phyloP scores from a whole-genome alignment of 2,113 vertebrate genomes.

The Passer montanus region DNA sequence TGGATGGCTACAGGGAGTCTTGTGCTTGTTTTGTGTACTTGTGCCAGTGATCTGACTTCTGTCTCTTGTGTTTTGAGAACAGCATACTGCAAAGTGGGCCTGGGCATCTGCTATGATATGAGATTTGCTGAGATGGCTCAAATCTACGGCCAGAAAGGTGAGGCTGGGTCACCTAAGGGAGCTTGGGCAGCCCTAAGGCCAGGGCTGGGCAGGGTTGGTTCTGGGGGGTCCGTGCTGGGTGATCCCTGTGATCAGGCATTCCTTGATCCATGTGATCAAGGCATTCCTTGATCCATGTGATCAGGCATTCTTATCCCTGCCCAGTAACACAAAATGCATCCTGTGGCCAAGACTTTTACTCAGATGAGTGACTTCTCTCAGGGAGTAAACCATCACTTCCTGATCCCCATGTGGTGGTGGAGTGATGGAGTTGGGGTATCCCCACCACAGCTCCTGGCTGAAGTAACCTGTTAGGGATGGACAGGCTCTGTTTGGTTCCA shows the following conservation, averaged over 20 bases:
- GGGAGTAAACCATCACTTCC: neutral
- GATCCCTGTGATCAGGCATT: neutral
- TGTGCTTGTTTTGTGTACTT: neutral
- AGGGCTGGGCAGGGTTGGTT: neutral
- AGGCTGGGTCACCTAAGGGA: neutral
- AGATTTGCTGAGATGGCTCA: conserved; percentile 96
- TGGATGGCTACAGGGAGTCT: neutral
- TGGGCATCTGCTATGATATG: conserved; percentile 97
- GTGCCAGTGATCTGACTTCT: neutral
- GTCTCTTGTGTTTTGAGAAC: conserved; percentile 65
- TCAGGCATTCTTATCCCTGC: rapidly evolving
- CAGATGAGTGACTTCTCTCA: neutral
- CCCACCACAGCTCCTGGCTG: neutral
- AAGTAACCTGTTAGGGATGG: rapidly evolving
- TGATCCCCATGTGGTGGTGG: neutral
- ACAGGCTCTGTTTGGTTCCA: neutral
- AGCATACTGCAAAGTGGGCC: conserved; percentile 95
- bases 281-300: neutral
- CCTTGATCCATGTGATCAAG: neutral
- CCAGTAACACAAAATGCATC: neutral
- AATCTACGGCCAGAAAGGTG: conserved; percentile 90
- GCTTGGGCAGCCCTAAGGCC: neutral
- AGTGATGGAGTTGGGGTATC: neutral
- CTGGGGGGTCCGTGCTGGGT: rapidly evolving
- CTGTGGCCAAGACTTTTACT: neutral